Evolutionary conservation across 2,113 vertebrate genomes (phyloP).

Genomic region (Phoenicopterus ruber): DNA sequence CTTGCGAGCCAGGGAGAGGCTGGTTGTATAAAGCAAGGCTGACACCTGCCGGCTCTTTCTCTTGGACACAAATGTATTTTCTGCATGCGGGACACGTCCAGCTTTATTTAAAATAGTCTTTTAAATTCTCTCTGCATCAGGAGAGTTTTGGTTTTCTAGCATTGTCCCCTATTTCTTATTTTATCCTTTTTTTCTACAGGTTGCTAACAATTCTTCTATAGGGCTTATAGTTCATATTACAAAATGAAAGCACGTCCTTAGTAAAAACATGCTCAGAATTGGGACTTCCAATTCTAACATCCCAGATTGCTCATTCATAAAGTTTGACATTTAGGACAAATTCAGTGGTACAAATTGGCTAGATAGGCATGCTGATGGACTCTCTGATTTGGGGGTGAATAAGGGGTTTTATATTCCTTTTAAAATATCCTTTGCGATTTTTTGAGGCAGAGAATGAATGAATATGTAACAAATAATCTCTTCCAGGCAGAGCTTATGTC

Average conservation of each 20-base stretch:
- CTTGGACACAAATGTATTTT: not conserved
- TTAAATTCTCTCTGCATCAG: not conserved
- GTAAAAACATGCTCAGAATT: not conserved
- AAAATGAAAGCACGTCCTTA: not conserved
- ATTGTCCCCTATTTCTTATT: not conserved
- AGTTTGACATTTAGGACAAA: not conserved
- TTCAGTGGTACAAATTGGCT: not conserved
- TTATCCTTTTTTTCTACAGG: not conserved
- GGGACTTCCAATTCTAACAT: not conserved
- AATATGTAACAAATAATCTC: not conserved
- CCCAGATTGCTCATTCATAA: not conserved
- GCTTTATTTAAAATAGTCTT: not conserved
- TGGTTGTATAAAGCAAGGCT: slow-evolving; percentile 68
- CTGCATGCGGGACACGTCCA: not conserved
- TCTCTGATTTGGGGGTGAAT: not conserved
- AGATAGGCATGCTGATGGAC: not conserved
- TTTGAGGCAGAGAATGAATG: not conserved
- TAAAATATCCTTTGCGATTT: not conserved
- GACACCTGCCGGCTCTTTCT: slow-evolving; percentile 70
- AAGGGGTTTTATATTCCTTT: not conserved
- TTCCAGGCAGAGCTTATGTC: not conserved
- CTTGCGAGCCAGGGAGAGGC: not conserved
- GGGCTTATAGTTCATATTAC: not conserved
- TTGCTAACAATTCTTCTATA: not conserved
- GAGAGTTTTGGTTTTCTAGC: not conserved